Evolutionary conservation across 92 coral and sea anemone genomes (phyloP), one percentile per base, ranked within the genome.

Genomic region (Zoanthus sansibaricus): DNA sequence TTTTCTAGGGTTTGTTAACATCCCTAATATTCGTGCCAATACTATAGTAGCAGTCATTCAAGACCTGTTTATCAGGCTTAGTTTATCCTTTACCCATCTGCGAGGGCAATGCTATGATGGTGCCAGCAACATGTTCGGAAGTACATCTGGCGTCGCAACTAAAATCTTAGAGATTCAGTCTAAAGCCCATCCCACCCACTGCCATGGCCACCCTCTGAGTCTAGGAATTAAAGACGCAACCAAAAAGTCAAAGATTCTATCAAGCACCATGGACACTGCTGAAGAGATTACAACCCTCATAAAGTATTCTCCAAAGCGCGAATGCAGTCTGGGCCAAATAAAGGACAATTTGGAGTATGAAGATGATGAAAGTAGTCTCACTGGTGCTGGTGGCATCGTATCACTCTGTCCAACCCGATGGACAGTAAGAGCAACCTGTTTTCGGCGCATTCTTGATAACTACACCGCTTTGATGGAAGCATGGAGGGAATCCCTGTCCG

Each of bases 31-130:
- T 1, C 72, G 72, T 68, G 72, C 72, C 12, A 31, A 68, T 31
- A 68, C 72, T 68, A 68, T 68, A 17, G 72, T 17, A 68, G 72
- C 72, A 68, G 31, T 68, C 72, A 68, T 68, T 68, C 20, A 68
- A 68, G 72, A 68, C 72, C 32, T 68, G 72, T 68, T 68, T 68
- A 68, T n/a, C 17, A 59, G 68, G 68, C 68, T 59, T 59, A n/a
- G 68, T 59, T 59, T 59, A 59, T 48, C 52, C 52, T 48, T 48
- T 48, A 48, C 52, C 52, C 52, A 48, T 48, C 52, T 48, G 52
- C 52, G 68, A 59, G 68, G 68, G 68, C 68, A 59, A 59, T 59
- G 68, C 68, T 59, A 59, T 59, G 74, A 59, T 59, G 74, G 30
- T 70, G 21, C 37, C 72, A 67, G 72, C 13, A 67, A 67, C 72